Percentiles rank a stretch among this genome's conserved stretches.
These are phyloP conservation scores for Smithornis capensis DNA, from an alignment of 2,113 vertebrate species.

Conservation along the genomic window DNA sequence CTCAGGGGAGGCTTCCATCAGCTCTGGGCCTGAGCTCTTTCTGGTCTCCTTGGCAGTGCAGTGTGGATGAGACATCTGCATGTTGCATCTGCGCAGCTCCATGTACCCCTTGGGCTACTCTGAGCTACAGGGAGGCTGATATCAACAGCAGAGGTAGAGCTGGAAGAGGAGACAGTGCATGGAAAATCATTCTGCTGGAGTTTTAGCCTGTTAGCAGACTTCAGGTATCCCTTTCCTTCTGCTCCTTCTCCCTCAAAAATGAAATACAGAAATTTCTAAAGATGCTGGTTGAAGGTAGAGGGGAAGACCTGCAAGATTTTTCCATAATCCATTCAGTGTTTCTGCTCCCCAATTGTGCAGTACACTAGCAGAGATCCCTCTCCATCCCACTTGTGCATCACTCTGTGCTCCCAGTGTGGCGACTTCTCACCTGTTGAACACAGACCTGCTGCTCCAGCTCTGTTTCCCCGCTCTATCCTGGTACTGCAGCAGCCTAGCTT, in stretches of 20 bases:
- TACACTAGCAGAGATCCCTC: neutral
- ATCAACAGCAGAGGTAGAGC: neutral
- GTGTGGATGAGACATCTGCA: neutral
- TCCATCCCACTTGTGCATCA: neutral
- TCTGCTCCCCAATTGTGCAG: neutral
- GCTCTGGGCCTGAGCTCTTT: neutral
- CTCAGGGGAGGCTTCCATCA: neutral
- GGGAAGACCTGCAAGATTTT: neutral
- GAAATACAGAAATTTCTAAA: neutral
- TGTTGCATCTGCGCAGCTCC: neutral
- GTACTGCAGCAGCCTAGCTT: neutral
- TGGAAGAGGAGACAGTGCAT: neutral
- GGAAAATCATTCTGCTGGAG: neutral
- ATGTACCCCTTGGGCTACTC: neutral
- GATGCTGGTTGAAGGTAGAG: neutral
- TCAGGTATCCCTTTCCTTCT: neutral
- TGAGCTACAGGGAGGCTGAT: neutral
- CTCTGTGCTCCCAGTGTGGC: neutral
- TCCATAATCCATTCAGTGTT: neutral
- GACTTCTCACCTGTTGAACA: accelerated
- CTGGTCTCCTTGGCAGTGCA: neutral
- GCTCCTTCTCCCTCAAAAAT: accelerated
- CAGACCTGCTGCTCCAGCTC: neutral
- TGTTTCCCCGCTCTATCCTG: neutral
- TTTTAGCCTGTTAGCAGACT: neutral